Evolutionary conservation across 2,797 vertebrate species (phyloP), one percentile per base, ranked within the genome.

Genomic region (Coranthus polyacanthus): DNA sequence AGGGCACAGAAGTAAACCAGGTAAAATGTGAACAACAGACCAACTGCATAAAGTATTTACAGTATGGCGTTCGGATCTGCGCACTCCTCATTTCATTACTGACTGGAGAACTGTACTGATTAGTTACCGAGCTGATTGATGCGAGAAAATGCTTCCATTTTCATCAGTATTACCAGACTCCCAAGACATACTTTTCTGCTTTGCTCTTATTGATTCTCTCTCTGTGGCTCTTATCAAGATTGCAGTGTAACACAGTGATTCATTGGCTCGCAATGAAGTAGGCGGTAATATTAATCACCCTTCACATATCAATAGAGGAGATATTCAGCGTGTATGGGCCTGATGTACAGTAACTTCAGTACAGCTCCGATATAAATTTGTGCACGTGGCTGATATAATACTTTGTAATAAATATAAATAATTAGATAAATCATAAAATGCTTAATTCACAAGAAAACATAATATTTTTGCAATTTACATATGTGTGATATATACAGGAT

Each of bases 201-300:
- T 87, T 72, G 72, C 78, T 85, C 57, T 61, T 81, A 93, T 94
- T 82, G 88, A 93, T 92, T 88, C 68, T 78, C 75, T 79, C 85
- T 91, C 68, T 78, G 66, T 87, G 84, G 86, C 90, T 91, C 88
- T 93, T 94, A 93, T 92, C 86, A 92, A 91, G 91, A 92, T 92
- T 93, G 87, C 86, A 85, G 74, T 72, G 82, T 87, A 85, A 85
- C 85, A 60, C 71, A 26, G 68, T 89, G 89, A 92, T 91, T 92
- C 84, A 92, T 90, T 90, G 76, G 51, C 77, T 84, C 45, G 65
- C 79, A 82, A 46, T 84, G 82, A 86, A 92, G 84, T 78, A 74
- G 85, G 70, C 78, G 75, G 79, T 85, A 81, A 78, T 87, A 93
- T 92, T 90, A 90, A 92, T 93, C 88, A 94, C 72, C 64, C 66